Evolutionary conservation across 2,113 vertebrate genomes (phyloP).

Genomic region (Cariama cristata): DNA sequence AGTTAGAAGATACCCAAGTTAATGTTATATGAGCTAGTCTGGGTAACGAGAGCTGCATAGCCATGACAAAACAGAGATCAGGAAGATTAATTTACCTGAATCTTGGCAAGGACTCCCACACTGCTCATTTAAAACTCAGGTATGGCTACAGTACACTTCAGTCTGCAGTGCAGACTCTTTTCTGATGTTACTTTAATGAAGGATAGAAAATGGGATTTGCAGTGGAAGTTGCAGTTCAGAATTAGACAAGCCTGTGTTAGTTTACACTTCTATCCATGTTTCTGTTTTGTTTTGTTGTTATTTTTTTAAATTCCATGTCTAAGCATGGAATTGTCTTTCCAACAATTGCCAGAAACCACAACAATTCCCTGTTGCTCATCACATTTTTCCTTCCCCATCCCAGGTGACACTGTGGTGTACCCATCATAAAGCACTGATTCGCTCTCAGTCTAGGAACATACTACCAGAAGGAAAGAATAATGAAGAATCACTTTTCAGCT

Average conservation of each 20-base stretch:
- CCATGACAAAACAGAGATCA: not conserved
- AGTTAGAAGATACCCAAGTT: not conserved
- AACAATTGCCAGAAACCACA: not conserved
- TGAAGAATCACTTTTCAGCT: not conserved
- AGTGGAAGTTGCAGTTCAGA: not conserved
- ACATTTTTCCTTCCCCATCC: not conserved
- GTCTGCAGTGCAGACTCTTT: not conserved
- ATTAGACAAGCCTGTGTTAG: not conserved
- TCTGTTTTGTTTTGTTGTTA: not conserved
- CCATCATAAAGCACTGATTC: not conserved
- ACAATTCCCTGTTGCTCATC: not conserved
- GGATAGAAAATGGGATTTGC: not conserved
- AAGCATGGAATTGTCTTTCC: not conserved
- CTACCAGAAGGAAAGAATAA: not conserved
- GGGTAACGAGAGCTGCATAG: not conserved
- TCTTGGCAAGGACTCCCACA: constrained; percentile 6
- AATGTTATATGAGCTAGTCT: not conserved
- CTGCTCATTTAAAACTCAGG: constrained; percentile 13
- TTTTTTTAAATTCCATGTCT: not conserved
- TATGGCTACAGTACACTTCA: not conserved
- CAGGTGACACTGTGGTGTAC: not conserved
- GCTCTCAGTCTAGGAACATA: not conserved
- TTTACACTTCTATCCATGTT: not conserved
- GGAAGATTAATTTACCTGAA: constrained; percentile 9
- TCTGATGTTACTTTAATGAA: not conserved